Evolutionary conservation across 2,797 vertebrate genomes (phyloP), one percentile per base, ranked within the genome.

Genomic region (Sebastes ruberrimus): DNA sequence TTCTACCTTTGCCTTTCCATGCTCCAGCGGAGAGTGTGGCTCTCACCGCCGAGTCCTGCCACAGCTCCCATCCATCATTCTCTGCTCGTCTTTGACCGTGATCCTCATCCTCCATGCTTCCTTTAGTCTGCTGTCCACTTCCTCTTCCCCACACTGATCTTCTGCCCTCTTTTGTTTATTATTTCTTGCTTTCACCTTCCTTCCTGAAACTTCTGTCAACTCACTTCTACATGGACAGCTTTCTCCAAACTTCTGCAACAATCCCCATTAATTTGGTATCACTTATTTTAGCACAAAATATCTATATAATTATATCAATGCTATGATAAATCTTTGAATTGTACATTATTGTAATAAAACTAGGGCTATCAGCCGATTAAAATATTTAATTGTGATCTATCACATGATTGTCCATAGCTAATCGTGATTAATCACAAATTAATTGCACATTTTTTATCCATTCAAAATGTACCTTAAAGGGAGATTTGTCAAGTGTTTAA

Each of bases 21-120:
- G 87, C 88, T 93, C 75, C 77, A 76, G 7, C 53, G 52, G 84
- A 88, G 80, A 85, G 69, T 16, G 53, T 52, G 71, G 33, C 20
- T 85, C 76, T 64, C 74, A 57, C 57, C n/a, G 30, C 5, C 3
- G 53, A 81, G 72, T 74, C 65, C 82, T 84, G 74, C 76, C 86
- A 70, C 63, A 61, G 83, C 83, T 76, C 78, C 69, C 89, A 94
- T 94, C 92, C 88, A 93, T 94, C 93, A 93, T 89, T 57, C 83
- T 84, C 74, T 55, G 69, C 83, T 86, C 65, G 56, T 89, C 76
- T 86, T 32, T 83, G 84, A 88, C 76, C 73, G 28, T 55, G 70
- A 80, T 84, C 85, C 79, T 88, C 82, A 33, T 74, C 86, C 82
- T 82, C 88, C 63, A 53, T 70, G 77, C 80, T 85, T 84, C 49